A percentile compares a stretch with the other conserved stretches of the same genome.
These are phyloP conservation scores for Chelon auratus DNA, from an alignment of 2,797 vertebrate genomes.

Conservation along the genomic window DNA sequence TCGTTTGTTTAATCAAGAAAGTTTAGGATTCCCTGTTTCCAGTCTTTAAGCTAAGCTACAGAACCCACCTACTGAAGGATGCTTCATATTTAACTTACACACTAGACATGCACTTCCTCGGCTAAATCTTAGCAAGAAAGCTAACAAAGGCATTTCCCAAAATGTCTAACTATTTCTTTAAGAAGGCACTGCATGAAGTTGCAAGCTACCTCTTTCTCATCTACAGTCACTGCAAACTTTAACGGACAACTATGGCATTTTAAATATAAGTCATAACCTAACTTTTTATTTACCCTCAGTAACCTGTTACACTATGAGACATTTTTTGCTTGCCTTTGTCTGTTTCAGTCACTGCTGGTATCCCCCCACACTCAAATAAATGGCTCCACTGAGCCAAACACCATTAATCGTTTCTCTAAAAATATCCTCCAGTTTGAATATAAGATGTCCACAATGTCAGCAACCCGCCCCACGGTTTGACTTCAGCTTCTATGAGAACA, in stretches of 20 bases:
- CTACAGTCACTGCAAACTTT: slow-evolving; percentile 59
- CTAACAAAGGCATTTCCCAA: neutral
- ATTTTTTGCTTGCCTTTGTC: neutral
- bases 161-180: slow-evolving; percentile 19
- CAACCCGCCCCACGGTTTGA: slow-evolving; percentile 18
- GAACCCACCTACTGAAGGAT: neutral
- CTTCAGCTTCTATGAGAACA: slow-evolving; percentile 29
- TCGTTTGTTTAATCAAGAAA: no score
- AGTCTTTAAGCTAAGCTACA: slow-evolving; percentile 13
- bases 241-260: slow-evolving; percentile 26
- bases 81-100: slow-evolving; percentile 11
- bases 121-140: neutral
- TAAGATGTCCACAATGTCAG: neutral
- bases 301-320: slow-evolving; percentile 52
- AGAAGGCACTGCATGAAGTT: slow-evolving; percentile 55
- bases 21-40: neutral
- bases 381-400: neutral
- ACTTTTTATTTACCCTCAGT: slow-evolving; percentile 47
- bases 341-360: neutral
- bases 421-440: slow-evolving; percentile 14
- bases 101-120: neutral
- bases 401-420: neutral
- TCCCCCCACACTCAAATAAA: slow-evolving; percentile 2
- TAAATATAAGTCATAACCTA: slow-evolving; percentile 26
- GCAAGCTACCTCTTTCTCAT: slow-evolving; percentile 30